phyloP scores from a whole-genome alignment of 2,113 vertebrate genomes.

The Sinocyclocheilus rhinocerous region DNA sequence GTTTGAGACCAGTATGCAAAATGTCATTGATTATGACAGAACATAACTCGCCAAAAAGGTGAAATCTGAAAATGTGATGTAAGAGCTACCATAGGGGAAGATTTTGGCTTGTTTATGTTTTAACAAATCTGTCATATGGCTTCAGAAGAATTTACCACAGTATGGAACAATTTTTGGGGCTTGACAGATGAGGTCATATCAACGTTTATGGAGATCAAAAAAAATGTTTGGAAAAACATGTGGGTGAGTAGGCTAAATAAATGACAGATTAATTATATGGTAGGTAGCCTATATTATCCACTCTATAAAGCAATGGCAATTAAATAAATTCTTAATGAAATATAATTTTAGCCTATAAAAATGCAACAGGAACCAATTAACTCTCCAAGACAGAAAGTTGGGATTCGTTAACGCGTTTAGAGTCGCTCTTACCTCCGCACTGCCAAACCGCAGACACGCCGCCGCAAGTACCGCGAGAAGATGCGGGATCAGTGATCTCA shows the following conservation, averaged over 20 bases:
- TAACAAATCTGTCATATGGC: background rate
- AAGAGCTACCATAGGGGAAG: background rate
- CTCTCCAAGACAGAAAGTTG: background rate
- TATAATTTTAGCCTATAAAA: background rate
- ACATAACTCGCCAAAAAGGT: background rate
- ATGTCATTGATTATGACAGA: background rate
- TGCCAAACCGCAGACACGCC: conserved; percentile 69
- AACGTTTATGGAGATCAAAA: background rate
- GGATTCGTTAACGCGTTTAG: background rate
- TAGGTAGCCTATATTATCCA: background rate
- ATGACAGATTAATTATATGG: background rate
- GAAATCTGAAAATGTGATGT: background rate
- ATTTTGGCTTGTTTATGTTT: background rate
- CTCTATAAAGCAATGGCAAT: background rate
- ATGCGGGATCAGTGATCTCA: conserved; percentile 75
- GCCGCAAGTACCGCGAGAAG: conserved; percentile 74
- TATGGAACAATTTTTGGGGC: background rate
- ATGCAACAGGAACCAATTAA: background rate
- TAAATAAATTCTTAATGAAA: background rate
- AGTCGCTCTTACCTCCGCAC: conserved; percentile 73
- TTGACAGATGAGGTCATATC: background rate
- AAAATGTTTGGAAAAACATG: background rate
- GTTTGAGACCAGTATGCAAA: background rate
- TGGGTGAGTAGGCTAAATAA: background rate
- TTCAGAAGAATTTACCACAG: background rate